These are phyloP conservation scores for Deilephila elpenor DNA, from an alignment of 2,888 invertebrate genomes.

Conservation along the genomic window DNA sequence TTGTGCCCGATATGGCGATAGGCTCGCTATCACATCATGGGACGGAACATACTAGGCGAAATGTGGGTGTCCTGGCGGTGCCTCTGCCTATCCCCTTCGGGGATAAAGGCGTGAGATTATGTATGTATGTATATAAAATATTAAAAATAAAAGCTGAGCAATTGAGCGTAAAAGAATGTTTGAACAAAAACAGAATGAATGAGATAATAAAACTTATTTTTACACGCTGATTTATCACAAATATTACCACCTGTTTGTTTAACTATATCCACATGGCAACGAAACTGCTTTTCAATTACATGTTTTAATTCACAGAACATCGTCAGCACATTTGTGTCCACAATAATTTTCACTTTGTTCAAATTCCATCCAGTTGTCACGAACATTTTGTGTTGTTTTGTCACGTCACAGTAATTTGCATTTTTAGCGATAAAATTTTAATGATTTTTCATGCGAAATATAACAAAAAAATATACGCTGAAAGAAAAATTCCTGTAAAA, in stretches of 20 bases:
- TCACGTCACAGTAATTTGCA: not conserved
- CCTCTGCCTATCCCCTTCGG: too few relatives aligned
- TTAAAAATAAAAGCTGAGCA: not conserved
- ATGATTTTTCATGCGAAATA: not conserved
- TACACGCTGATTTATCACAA: not conserved
- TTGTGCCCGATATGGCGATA: too few relatives aligned
- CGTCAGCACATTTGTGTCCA: conserved; percentile 6
- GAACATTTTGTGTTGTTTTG: not conserved
- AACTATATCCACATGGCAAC: not conserved
- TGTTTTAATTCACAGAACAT: not conserved
- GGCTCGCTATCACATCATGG: too few relatives aligned
- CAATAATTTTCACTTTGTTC: not conserved
- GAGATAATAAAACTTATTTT: not conserved
- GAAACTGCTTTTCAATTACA: not conserved
- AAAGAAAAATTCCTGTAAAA: too few relatives aligned
- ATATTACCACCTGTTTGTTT: not conserved
- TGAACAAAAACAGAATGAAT: not conserved
- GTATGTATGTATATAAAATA: too few relatives aligned
- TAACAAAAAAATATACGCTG: not conserved
- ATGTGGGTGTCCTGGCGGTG: too few relatives aligned
- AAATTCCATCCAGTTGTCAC: conserved; percentile 1
- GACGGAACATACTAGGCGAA: too few relatives aligned
- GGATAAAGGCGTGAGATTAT: too few relatives aligned
- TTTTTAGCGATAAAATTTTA: not conserved
- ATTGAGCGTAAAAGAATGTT: not conserved